Percentiles rank a stretch among this genome's conserved stretches.
phyloP scores from a whole-genome alignment of 2,113 vertebrate genomes.

The Otis tarda region DNA sequence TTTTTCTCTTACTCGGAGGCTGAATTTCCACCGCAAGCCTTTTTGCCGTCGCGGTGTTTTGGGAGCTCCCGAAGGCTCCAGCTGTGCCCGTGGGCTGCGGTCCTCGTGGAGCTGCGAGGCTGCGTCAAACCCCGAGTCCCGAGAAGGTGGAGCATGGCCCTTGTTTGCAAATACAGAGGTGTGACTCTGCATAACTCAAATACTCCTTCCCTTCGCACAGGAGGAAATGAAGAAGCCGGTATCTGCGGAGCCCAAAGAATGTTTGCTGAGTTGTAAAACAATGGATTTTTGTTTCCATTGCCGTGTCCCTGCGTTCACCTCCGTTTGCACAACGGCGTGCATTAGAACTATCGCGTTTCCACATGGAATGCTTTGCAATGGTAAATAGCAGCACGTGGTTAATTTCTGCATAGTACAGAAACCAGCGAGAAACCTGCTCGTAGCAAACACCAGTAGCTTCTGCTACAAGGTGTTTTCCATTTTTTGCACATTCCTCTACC shows the following conservation, averaged over 20 bases:
- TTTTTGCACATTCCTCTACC: not conserved
- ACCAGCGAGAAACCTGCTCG: not conserved
- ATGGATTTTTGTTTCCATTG: slow-evolving; percentile 30
- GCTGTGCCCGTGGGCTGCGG: not conserved
- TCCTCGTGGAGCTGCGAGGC: not conserved
- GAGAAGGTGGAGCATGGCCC: not conserved
- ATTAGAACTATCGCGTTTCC: not conserved
- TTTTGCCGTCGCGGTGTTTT: accelerated
- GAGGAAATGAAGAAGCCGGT: slow-evolving; percentile 21
- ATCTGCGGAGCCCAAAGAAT: slow-evolving; percentile 54
- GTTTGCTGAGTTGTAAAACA: slow-evolving; percentile 60
- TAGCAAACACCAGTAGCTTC: not conserved
- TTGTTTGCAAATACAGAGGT: slow-evolving; percentile 56
- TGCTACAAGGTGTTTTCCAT: not conserved
- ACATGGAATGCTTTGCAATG: not conserved
- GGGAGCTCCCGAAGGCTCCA: not conserved
- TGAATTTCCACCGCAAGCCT: not conserved
- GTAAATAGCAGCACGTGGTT: not conserved
- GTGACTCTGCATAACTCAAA: slow-evolving; percentile 4
- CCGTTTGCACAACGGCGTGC: not conserved
- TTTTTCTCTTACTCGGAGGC: not conserved
- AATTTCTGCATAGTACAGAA: not conserved
- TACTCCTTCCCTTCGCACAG: not conserved
- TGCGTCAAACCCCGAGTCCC: not conserved
- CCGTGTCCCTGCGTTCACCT: not conserved